A percentile compares a stretch with the other conserved stretches of the same genome.
phyloP scores from a whole-genome alignment of 2,797 vertebrate genomes.

The Onychomys leucogaster region DNA sequence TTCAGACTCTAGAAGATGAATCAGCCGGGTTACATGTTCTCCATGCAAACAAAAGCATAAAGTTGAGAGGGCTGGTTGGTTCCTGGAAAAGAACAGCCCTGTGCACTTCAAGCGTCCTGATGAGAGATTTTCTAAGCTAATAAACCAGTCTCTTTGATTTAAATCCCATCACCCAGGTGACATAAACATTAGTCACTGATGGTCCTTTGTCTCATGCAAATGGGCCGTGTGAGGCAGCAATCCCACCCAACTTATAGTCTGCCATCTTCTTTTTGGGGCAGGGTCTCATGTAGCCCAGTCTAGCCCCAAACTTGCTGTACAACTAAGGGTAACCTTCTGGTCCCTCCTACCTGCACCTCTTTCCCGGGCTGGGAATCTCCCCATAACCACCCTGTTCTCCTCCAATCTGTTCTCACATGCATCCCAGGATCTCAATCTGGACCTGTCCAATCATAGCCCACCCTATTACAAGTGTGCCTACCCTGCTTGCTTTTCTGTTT shows the following conservation, averaged over 20 bases:
- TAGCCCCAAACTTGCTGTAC: neutral
- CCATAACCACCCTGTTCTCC: too few relatives aligned
- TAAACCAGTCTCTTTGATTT: slow-evolving; percentile 5
- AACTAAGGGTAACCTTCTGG: neutral
- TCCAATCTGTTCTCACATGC: too few relatives aligned
- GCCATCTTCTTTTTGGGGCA: neutral
- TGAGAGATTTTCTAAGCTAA: slow-evolving; percentile 33
- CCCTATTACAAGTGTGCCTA: neutral
- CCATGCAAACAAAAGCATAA: neutral
- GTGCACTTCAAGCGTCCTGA: neutral
- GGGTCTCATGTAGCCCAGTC: too few relatives aligned
- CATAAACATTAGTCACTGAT: neutral
- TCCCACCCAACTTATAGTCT: neutral
- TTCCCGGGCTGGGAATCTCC: too few relatives aligned
- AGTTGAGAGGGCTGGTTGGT: neutral
- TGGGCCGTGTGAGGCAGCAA: neutral
- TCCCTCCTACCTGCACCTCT: neutral
- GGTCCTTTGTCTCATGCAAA: neutral
- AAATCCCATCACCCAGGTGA: neutral
- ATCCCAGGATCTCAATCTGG: too few relatives aligned
- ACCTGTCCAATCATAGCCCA: too few relatives aligned
- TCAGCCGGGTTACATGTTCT: neutral
- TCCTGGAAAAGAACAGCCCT: slow-evolving; percentile 32
- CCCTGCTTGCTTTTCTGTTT: neutral
- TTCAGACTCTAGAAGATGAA: neutral